Conservation (phyloP, 2,113 vertebrate genomes). For the Eptesicus fuscus region DNA sequence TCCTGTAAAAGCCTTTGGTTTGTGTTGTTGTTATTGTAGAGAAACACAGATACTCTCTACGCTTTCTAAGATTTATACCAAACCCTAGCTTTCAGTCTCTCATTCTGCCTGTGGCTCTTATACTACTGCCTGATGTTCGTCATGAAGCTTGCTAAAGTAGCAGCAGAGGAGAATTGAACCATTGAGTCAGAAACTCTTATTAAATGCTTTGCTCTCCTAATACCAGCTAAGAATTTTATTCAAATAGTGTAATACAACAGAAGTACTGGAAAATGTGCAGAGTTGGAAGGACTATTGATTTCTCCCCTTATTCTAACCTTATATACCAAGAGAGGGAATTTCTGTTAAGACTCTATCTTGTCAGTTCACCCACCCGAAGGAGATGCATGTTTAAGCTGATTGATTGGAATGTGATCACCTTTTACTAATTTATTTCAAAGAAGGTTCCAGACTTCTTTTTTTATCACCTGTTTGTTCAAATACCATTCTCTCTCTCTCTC, state of each 20-base stretch:
- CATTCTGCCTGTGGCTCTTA: slow-evolving; percentile 66
- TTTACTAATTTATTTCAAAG: background rate
- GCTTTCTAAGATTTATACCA: slow-evolving; percentile 78
- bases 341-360: background rate
- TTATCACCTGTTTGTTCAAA: background rate
- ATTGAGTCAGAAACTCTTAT: background rate
- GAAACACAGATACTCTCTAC: slow-evolving; percentile 79
- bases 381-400: background rate
- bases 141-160: background rate
- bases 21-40: slow-evolving; percentile 80
- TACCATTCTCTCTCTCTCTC: background rate
- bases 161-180: background rate
- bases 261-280: background rate
- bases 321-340: background rate
- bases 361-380: background rate
- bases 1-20: slow-evolving; percentile 70
- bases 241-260: background rate
- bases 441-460: background rate
- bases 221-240: background rate
- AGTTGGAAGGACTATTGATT: background rate
- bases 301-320: background rate
- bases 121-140: slow-evolving; percentile 19
- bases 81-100: slow-evolving; percentile 66
- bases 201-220: background rate
- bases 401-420: background rate